Base-by-base conservation (phyloP, 2,888 invertebrate genomes). In the Odontomyia ornata region DNA sequence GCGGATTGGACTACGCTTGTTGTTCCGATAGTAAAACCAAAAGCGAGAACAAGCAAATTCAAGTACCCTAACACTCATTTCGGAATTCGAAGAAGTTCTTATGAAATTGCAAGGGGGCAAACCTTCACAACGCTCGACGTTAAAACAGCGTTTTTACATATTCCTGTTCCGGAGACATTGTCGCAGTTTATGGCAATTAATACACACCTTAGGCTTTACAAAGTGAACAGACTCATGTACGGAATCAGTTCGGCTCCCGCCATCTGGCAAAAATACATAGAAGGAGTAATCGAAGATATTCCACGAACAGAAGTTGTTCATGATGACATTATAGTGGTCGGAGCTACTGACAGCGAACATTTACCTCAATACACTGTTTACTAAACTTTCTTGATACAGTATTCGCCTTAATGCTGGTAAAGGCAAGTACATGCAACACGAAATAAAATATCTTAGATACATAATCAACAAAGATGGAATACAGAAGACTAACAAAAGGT, bases 91-190 rank as follows among this genome's bases (percentile, higher is more conserved):
- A n/a, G n/a, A n/a, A n/a, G n/a, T n/a, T n/a, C n/a, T n/a, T n/a
- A n/a, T n/a, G n/a, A n/a, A n/a, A n/a, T n/a, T n/a, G n/a, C n/a
- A n/a, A n/a, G n/a, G n/a, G n/a, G n/a, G n/a, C n/a, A n/a, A n/a
- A n/a, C n/a, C n/a, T n/a, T n/a, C n/a, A n/a, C n/a, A n/a, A n/a
- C n/a, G n/a, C n/a, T n/a, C n/a, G n/a, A n/a, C n/a, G n/a, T n/a
- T n/a, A n/a, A n/a, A n/a, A n/a, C n/a, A n/a, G 52, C 52, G 11
- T 52, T 52, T 52, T 52, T 52, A 52, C 52, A 52, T 11, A 52
- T 52, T 11, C 52, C 52, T 5, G 52, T 52, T 5, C 15, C 52
- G 11, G 2, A 52, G 52, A 52, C 15, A 52, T 5, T 18, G 52
- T 52, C 52, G 11, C 52, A 52, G 13, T n/a, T 52, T 1, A 5